Evolutionary conservation across 2,888 invertebrate species (phyloP), one percentile per base, ranked within the genome.

Genomic region (Oasisia sp.): DNA sequence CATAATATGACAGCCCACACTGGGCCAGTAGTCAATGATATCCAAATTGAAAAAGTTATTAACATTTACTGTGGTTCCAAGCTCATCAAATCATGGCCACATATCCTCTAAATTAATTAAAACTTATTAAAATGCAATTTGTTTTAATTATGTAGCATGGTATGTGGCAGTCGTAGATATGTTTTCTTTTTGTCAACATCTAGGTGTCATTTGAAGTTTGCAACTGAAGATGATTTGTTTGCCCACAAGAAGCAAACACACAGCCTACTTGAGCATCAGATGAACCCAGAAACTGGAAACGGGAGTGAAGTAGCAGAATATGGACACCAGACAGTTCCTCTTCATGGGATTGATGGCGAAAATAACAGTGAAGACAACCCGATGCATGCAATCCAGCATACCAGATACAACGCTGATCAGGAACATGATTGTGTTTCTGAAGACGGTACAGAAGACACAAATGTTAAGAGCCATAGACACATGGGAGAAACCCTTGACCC

Each of bases 221-320:
- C 93, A 91, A 95, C 95, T 45, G 93, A 94, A 32, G 94, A 95
- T 91, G 95, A 95, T 91, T 92, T 95, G 19, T 93, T 93, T 89
- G 92, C 92, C 32, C 95, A 95, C 92, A 58, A 93, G 8, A 92
- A 93, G 12, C 92, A 92, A 56, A 92, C 93, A 19, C 94, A 95
- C 91, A 27, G 74, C 74, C 14, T 74, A 19, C 5, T 74, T 74
- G 74, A 74, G 74, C 74, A 74, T n/a, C 74, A 74, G 27, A 19
- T 19, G 74, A 74, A 74, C 74, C n/a, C 19, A 7, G 74, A 44
- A 27, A 14, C 44, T 14, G 50, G 45, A 27, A 56, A 91, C 5
- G 91, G 74, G 14, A 56, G 74, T n/a, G 32, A 58, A 3, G 50
- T 9, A 27, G 12, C 74, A 32, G 58, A 4, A 32, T 91, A 7